Base-by-base conservation (phyloP, 2,113 vertebrate genomes). In the Lagenorhynchus albirostris region DNA sequence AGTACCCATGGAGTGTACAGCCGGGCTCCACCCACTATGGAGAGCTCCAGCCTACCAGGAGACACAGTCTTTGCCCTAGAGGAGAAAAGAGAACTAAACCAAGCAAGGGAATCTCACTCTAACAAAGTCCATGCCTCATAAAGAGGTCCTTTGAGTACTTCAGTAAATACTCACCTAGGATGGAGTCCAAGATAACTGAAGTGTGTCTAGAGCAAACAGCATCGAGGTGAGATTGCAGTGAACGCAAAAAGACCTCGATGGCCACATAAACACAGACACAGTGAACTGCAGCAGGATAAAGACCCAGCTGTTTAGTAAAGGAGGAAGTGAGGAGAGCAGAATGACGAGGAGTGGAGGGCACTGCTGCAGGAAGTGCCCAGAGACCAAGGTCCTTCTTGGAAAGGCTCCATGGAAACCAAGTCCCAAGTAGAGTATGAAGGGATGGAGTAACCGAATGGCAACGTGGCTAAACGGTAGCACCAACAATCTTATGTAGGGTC, bases 111-210 rank as follows among this genome's bases (percentile, higher is more conserved):
- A 94, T 41, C 17, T 96, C 60, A 85, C 80, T 38, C 14, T 87
- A 85, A 97, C 92, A 83, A 89, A 98, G 58, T 74, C 87, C 70
- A 84, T 29, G 89, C 80, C 97, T 97, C 13, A 2, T 96, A 97
- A 97, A 97, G 95, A 97, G 74, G 97, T 81, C 91, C 95, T 98
- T 58, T 87, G 91, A 97, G 97, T 96, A 63, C 96, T 96, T 96
- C 36, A 85, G 84, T 92, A 96, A 97, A 97, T 81, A 96, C 92
- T 94, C 2, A 17, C 65, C 89, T 81, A 97, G 96, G 96, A 94
- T 31, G 79, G 92, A 88, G 86, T 81, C 96, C 96, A 98, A 96
- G 92, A 92, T 23, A 84, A 92, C 87, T 67, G 89, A 90, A 87
- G 41, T 79, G 1, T 74, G 82, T 91, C 44, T 82, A 87, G 58